phyloP scores from a whole-genome alignment of 2,113 vertebrate genomes.

The Tachuris rubrigastra region DNA sequence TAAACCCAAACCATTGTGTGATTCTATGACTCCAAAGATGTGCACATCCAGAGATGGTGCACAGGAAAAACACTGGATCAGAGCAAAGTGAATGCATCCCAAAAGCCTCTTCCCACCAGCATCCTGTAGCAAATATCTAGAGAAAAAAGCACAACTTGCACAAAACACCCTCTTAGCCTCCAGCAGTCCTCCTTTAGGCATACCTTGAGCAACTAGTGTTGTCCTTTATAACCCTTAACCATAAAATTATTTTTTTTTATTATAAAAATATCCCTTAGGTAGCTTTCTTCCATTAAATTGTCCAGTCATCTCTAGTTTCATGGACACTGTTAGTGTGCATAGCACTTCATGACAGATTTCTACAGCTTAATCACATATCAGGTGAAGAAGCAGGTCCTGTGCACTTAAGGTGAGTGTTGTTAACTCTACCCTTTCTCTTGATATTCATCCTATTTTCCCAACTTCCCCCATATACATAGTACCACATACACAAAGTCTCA shows the following conservation, averaged over 20 bases:
- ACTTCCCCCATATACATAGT: neutral
- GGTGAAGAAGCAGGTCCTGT: neutral
- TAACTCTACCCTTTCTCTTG: neutral
- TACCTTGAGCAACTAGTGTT: neutral
- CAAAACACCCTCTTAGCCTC: neutral
- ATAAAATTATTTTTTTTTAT: neutral
- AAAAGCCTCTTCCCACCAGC: neutral
- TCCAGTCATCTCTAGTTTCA: neutral
- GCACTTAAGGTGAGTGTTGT: neutral
- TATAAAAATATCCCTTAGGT: neutral
- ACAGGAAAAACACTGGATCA: neutral
- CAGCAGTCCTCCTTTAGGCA: neutral
- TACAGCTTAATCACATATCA: neutral
- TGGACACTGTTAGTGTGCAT: rapidly evolving
- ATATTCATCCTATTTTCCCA: rapidly evolving
- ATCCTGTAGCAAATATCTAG: neutral
- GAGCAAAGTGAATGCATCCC: neutral
- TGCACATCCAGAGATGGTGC: neutral
- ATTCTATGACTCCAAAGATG: neutral
- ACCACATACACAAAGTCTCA: neutral
- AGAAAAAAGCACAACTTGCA: neutral
- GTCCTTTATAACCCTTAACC: neutral
- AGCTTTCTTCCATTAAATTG: neutral
- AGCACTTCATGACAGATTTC: neutral
- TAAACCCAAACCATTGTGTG: neutral